phyloP scores from a whole-genome alignment of 2,888 invertebrate genomes.

The Carterocephalus palaemon region DNA sequence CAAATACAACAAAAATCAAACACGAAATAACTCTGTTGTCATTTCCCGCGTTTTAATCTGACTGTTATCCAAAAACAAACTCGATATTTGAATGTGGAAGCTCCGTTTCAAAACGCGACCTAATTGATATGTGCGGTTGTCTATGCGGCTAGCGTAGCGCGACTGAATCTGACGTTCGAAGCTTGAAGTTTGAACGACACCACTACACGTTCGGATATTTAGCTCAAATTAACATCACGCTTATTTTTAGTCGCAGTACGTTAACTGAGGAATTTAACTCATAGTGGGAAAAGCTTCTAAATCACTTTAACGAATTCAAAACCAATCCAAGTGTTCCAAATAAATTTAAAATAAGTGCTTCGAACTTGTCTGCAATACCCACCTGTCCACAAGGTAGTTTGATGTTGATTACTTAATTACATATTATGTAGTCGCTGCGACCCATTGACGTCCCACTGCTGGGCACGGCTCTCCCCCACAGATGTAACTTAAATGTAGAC shows the following conservation, averaged over 20 bases:
- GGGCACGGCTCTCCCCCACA: no score
- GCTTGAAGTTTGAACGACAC: slow-evolving; percentile 38
- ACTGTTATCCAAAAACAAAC: slow-evolving; percentile 20
- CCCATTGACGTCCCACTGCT: no score
- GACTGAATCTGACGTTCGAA: slow-evolving; percentile 42
- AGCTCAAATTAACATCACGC: slow-evolving; percentile 46
- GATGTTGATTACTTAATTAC: no score
- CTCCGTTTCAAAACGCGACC: slow-evolving; percentile 33
- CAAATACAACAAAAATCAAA: slow-evolving; percentile 20
- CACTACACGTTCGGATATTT: slow-evolving; percentile 37
- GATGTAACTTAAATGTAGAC: no score
- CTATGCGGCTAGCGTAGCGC: slow-evolving; percentile 37
- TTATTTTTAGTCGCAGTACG: slow-evolving; percentile 45
- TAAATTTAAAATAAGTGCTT: no score
- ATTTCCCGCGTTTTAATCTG: slow-evolving; percentile 25
- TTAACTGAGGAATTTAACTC: slow-evolving; percentile 38
- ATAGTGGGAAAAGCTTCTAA: slow-evolving; percentile 34
- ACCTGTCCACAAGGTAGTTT: no score
- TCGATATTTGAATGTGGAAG: slow-evolving; percentile 32
- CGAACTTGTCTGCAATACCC: no score
- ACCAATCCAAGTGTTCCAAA: not conserved
- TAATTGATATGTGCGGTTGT: slow-evolving; percentile 39
- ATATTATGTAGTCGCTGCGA: no score
- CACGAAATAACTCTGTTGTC: slow-evolving; percentile 20
- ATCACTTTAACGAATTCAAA: slow-evolving; percentile 23